Base-by-base conservation (phyloP, 37 sponge, comb jelly and placozoan species). In the Halisarca cf. caerulea region DNA sequence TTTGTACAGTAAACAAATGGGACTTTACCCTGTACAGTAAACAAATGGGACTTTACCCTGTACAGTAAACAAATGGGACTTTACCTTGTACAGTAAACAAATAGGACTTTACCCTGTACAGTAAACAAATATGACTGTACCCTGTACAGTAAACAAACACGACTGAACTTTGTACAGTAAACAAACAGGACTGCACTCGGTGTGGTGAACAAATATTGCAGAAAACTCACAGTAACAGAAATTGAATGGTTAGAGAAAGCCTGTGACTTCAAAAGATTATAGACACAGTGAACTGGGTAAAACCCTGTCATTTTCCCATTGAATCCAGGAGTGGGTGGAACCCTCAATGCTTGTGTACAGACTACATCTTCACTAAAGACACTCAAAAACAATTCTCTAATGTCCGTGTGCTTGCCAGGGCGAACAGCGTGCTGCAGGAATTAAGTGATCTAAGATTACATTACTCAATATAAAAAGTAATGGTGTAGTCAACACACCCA, bases 211-310 rank as follows among this genome's bases (percentile, higher is more conserved):
- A 55, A 21, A 28, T 62, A 20, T n/a, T 28, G 15, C 15, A 6
- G 7, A 30, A 3, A 35, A 70, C 64, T 47, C 18, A 94, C 95
- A 78, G 90, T 91, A 54, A 94, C 75, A 20, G 90, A 79, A 53
- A 93, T 79, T 68, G 83, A 58, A 64, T 95, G 88, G 51, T 95
- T 95, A 25, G 75, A 60, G 83, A 95, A 95, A 14, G 78, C 73
- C 21, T 86, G 81, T 28, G 90, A 88, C 82, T 86, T 91, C 66
- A 97, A 78, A 42, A 97, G 90, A 47, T 94, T 93, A 35, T 88
- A 88, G 39, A 94, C 53, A 69, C 97, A 97, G 93, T 97, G 92
- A 0, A 94, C 59, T 20, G 97, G 95, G 23, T 95, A 84, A 66
- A 85, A 92, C 0, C 97, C 95, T 32, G 86, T 84, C 81, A 94